Evolutionary conservation across 2,113 vertebrate species (phyloP).

Genomic region (Clupea harengus): DNA sequence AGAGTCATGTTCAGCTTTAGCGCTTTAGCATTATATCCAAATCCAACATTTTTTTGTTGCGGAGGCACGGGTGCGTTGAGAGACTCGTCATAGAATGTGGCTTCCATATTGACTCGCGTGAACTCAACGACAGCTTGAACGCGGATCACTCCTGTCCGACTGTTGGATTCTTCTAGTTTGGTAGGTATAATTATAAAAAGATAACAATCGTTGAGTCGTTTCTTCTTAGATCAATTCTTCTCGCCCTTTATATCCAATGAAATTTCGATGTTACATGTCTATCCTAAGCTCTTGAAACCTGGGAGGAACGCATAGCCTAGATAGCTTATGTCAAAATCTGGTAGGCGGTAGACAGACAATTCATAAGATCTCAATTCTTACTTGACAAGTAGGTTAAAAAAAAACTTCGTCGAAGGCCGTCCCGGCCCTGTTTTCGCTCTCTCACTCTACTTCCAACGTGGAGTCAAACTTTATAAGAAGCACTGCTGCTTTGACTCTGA

Average conservation of each 20-base stretch:
- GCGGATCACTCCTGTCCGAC: not conserved
- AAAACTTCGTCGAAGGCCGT: not conserved
- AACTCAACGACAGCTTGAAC: not conserved
- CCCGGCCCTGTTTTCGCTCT: slow-evolving; percentile 77
- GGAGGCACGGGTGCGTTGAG: slow-evolving; percentile 82
- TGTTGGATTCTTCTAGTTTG: not conserved
- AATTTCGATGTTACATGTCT: not conserved
- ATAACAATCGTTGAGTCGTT: not conserved
- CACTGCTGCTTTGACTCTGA: slow-evolving; percentile 84
- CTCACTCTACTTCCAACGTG: slow-evolving; percentile 75
- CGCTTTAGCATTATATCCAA: slow-evolving; percentile 78
- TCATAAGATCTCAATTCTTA: not conserved
- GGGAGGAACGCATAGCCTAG: not conserved
- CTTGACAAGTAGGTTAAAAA: not conserved
- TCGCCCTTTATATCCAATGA: not conserved
- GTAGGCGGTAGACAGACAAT: not conserved
- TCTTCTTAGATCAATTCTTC: no score
- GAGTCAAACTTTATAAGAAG: slow-evolving; percentile 92
- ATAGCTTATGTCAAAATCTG: not conserved
- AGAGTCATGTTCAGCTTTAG: slow-evolving; percentile 92
- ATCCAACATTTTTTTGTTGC: slow-evolving; percentile 77
- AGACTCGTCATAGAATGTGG: slow-evolving; percentile 94
- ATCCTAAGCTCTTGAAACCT: not conserved
- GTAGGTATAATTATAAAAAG: no score
- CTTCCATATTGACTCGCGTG: slow-evolving; percentile 85